Evolutionary conservation across 2,113 vertebrate genomes (phyloP), one percentile per base, ranked within the genome.

Genomic region (Platichthys stellatus): DNA sequence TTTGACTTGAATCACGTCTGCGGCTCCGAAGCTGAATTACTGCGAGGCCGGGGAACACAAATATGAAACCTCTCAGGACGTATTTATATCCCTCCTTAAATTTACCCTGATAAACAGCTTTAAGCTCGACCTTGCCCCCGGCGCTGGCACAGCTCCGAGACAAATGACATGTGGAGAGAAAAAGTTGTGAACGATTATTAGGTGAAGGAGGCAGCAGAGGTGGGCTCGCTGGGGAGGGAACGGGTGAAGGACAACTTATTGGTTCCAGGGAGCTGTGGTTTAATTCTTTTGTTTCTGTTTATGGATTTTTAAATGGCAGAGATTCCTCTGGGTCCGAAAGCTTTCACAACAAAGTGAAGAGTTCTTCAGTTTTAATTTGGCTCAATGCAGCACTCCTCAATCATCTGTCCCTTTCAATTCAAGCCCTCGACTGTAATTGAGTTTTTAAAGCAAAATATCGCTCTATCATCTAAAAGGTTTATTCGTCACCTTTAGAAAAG

Each of bases 201-300:
- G 82, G 58, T 71, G 88, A 78, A 63, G 35, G 58, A 74, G 81
- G 81, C 49, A 8, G 63, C 62, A 76, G 76, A 51, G 76, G 54
- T 70, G 71, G 68, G 49, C 49, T 82, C 83, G 72, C 31, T 24
- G 20, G 62, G 75, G 85, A 84, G 28, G 62, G 67, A 67, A 74
- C 13, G 64, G 73, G 72, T 84, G 58, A 80, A 84, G 76, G 88
- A 81, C 68, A 51, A 24, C 54, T 73, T 67, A 81, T 76, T 82
- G 70, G 45, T 68, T 72, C 67, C 54, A 72, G 64, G 58, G 62
- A 68, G 60, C 58, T 12, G 7, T 23, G 12, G 54, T 67, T 78
- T 54, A 51, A 62, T 43, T 38, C 9, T 69, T 20, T 65, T 69
- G 28, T n/a, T 72, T 78, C 76, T 64, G 53, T 58, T 51, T 73